Base-by-base conservation (phyloP, 2,888 invertebrate species). In the Matsumyia berberina region DNA sequence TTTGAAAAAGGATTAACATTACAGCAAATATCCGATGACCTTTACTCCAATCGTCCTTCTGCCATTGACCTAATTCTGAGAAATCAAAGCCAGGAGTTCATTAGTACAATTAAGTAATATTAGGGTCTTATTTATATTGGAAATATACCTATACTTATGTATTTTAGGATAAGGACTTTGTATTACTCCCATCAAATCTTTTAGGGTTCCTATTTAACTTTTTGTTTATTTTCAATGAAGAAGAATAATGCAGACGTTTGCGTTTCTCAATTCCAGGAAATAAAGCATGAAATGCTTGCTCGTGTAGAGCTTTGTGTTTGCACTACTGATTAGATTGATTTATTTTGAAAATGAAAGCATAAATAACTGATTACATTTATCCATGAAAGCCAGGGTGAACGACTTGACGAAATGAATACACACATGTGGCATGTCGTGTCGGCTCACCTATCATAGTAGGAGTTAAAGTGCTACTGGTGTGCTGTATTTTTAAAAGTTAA, bases 401-500 rank as follows among this genome's bases (percentile, higher is more conserved):
- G 44, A 55, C 51, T 29, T 29, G 37, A 29, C 17, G 19, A 33
- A 64, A 64, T 35, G 19, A 33, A 12, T 12, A 46, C 24, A n/a
- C 17, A 37, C 19, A 8, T 44, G 15, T 33, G 29, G 44, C 12
- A 5, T 9, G 33, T 6, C 39, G n/a, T 12, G 33, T 42, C 5
- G 11, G 42, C 15, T n/a, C n/a, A n/a, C n/a, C n/a, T 2, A 11
- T 11, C 9, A 24, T 35, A 5, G 31, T 58, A 31, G n/a, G 55
- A 8, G 11, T 31, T 49, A 4, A 19, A 49, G 12, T 24, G 35
- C 11, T 31, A n/a, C 49, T 35, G 24, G 35, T 46, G 15, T 33
- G 9, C 9, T 70, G 70, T 37, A 58, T 70, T 70, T 70, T 57
- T n/a, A 70, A n/a, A 35, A 70, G 24, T n/a, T 19, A 64, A 7